phyloP scores from a whole-genome alignment of 1,140 invertebrate genomes.

The Sycobia sp. region DNA sequence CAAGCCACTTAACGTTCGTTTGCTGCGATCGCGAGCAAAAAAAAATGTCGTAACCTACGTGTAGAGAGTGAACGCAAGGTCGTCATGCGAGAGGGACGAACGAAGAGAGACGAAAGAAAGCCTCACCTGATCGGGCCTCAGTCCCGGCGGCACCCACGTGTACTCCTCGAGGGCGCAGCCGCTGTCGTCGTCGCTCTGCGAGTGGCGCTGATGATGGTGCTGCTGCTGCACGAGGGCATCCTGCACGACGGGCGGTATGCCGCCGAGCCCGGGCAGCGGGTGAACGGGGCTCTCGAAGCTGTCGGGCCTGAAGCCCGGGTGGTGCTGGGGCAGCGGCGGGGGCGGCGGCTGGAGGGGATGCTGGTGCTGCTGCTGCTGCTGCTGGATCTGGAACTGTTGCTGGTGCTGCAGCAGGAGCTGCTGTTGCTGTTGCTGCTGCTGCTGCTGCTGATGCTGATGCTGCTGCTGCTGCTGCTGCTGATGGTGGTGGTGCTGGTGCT shows the following conservation, averaged over 20 bases:
- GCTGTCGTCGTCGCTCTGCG: conserved; percentile 94
- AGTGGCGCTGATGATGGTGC: conserved; percentile 81
- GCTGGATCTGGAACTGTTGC: no score
- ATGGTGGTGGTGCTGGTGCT: no score
- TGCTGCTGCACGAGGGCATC: conserved; percentile 52
- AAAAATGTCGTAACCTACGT: no score
- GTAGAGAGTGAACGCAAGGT: no score
- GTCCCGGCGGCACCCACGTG: conserved; percentile 95
- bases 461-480: no score
- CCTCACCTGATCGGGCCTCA: conserved; percentile 91
- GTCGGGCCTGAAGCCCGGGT: conserved; percentile 55
- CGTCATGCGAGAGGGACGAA: no score
- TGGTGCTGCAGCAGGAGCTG: conserved; percentile 39
- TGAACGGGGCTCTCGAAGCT: conserved; percentile 55
- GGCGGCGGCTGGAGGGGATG: conserved; percentile 38
- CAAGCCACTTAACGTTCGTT: no score
- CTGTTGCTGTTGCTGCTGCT: conserved; percentile 14
- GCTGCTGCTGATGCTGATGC: no score
- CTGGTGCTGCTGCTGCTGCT: conserved; percentile 35
- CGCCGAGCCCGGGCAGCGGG: conserved; percentile 45
- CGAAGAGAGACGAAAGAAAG: no score
- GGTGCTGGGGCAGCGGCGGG: conserved; percentile 36
- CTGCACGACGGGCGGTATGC: conserved; percentile 46
- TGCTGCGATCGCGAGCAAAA: no score
- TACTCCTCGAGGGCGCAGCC: conserved; percentile 97